Evolutionary conservation across 2,113 vertebrate species (phyloP).

Genomic region (Antigone vipio): DNA sequence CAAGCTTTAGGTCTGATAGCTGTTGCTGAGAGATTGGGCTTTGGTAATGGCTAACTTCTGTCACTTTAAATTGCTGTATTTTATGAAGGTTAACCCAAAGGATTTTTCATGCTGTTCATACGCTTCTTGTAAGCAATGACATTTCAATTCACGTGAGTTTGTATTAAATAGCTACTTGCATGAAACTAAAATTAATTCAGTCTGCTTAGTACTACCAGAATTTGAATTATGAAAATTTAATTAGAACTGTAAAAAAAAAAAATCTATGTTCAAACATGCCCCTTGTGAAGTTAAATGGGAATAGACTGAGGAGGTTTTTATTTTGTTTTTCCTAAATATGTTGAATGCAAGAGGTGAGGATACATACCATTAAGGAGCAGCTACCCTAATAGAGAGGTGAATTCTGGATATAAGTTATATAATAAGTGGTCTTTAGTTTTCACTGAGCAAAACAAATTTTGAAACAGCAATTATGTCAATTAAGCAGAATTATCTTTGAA

Average conservation of each 20-base stretch:
- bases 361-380: background rate
- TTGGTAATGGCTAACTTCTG: background rate
- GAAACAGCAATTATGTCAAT: background rate
- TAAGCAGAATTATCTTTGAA: background rate
- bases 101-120: background rate
- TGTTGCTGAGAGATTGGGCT: background rate
- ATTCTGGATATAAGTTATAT: background rate
- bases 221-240: conserved; percentile 19
- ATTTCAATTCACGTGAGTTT: background rate
- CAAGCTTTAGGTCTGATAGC: background rate
- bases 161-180: conserved; percentile 1
- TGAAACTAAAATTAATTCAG: conserved; percentile 8
- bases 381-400: background rate
- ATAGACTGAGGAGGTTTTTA: background rate
- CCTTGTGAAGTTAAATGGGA: background rate
- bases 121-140: background rate
- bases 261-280: background rate
- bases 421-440: background rate
- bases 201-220: background rate
- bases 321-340: background rate
- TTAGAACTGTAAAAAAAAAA: background rate
- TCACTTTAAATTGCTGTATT: background rate
- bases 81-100: background rate
- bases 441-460: background rate
- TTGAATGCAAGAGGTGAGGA: background rate